Evolutionary conservation across 2,113 vertebrate genomes (phyloP).

Genomic region (Dolichallabes microphthalmus): DNA sequence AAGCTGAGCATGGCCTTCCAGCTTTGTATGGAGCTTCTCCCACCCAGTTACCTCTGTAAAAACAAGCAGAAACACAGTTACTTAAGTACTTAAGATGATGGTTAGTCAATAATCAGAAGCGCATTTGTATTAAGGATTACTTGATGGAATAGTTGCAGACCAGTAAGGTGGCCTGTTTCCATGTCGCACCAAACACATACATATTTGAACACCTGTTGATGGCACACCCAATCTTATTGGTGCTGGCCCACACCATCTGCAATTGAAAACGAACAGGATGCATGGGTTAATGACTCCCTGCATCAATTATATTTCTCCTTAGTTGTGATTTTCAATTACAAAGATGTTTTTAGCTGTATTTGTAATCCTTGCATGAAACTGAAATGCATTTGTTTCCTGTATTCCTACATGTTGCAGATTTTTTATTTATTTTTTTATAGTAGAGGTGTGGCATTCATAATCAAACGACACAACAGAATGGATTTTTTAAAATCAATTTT

Average conservation of each 20-base stretch:
- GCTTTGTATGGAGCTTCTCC: conserved; percentile 83
- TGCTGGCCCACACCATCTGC: conserved; percentile 93
- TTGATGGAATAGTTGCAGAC: conserved; percentile 93
- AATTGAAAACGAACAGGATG: conserved; percentile 31
- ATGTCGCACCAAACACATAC: conserved; percentile 77
- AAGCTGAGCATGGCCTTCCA: conserved; percentile 82
- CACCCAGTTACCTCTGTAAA: conserved; percentile 88
- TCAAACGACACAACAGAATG: background rate
- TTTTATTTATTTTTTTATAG: too few relatives aligned
- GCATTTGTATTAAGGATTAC: conserved; percentile 68
- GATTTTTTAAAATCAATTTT: background rate
- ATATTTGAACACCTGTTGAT: conserved; percentile 78
- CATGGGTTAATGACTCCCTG: background rate
- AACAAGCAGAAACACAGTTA: conserved; percentile 43
- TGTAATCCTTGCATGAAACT: background rate
- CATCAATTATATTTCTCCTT: background rate
- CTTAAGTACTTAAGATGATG: background rate
- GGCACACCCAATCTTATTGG: conserved; percentile 83
- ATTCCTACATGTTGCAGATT: background rate
- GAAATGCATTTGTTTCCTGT: background rate
- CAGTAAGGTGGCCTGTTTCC: conserved; percentile 76
- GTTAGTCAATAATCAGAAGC: too few relatives aligned
- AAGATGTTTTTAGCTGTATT: background rate
- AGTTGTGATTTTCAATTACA: background rate
- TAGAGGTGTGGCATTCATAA: background rate